A percentile compares a stretch with the other conserved stretches of the same genome.
Conservation (phyloP, 2,888 invertebrate genomes). For the Dinocampus coccinellae region DNA sequence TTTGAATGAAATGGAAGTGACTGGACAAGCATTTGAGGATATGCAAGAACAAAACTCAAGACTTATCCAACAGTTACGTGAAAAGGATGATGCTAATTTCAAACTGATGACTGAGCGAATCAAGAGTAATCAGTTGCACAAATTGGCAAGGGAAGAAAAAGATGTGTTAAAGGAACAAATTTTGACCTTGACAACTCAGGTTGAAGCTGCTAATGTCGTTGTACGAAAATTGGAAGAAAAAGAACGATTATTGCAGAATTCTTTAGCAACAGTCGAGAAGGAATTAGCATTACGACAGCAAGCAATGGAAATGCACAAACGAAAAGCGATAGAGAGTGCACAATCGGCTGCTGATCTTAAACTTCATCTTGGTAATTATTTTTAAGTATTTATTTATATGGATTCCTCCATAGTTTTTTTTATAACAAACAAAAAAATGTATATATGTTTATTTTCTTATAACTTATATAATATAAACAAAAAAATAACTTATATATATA, state of each 20-base stretch:
- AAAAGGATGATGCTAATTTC: slow-evolving; percentile 98
- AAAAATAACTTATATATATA: not conserved
- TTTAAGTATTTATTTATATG: not conserved
- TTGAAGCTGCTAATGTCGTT: slow-evolving; percentile 95
- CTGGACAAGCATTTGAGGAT: slow-evolving; percentile 98
- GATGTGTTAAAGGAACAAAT: slow-evolving; percentile 90
- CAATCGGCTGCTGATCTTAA: slow-evolving; percentile 98
- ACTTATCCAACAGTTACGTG: slow-evolving; percentile 92
- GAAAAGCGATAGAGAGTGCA: slow-evolving; percentile 97
- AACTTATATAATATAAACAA: no score
- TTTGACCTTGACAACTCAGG: slow-evolving; percentile 85
- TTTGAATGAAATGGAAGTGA: slow-evolving; percentile 98
- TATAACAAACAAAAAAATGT: not conserved
- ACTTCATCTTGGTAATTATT: slow-evolving; percentile 83
- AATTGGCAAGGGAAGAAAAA: slow-evolving; percentile 93
- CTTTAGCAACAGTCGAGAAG: slow-evolving; percentile 93
- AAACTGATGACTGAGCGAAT: slow-evolving; percentile 98
- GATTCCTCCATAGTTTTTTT: not conserved
- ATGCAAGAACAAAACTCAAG: slow-evolving; percentile 99
- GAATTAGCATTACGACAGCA: slow-evolving; percentile 93
- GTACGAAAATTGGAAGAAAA: slow-evolving; percentile 96
- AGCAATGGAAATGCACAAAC: slow-evolving; percentile 97
- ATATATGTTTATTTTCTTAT: no score
- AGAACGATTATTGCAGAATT: slow-evolving; percentile 92
- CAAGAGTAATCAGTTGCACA: slow-evolving; percentile 95